phyloP scores from a whole-genome alignment of 1,140 invertebrate genomes.

The Microplitis demolitor region DNA sequence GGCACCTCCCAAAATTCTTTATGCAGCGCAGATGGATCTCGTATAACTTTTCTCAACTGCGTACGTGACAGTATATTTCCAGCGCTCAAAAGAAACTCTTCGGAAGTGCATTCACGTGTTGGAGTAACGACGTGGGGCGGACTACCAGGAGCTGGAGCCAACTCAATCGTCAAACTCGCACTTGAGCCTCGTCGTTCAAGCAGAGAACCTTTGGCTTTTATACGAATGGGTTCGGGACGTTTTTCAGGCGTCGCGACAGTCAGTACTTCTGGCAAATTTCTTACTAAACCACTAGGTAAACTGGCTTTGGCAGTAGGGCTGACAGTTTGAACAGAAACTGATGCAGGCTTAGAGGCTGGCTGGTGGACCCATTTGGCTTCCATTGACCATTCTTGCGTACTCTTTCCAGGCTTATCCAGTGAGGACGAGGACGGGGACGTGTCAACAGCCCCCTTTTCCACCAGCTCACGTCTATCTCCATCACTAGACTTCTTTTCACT shows the following conservation, averaged over 20 bases:
- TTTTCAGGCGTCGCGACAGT: conserved; percentile 45
- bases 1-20: conserved; percentile 94
- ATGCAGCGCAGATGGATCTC: conserved; percentile 69
- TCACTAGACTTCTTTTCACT: conserved; percentile 59
- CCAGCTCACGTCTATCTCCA: conserved; percentile 56
- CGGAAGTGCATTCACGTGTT: conserved; percentile 63
- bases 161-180: conserved; percentile 78
- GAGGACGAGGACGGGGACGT: conserved; percentile 16
- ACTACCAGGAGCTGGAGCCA: conserved; percentile 60
- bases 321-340: conserved; percentile 34
- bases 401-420: conserved; percentile 44
- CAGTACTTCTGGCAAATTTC: conserved; percentile 48
- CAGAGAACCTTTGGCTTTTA: conserved; percentile 67
- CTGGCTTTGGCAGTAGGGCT: neutral
- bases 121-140: conserved; percentile 60
- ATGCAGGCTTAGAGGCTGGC: conserved; percentile 52
- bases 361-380: conserved; percentile 59
- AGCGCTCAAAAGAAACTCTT: conserved; percentile 70
- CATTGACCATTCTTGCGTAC: conserved; percentile 37
- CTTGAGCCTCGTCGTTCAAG: conserved; percentile 83
- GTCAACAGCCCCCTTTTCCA: conserved; percentile 53
- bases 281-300: conserved; percentile 27
- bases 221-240: conserved; percentile 59
- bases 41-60: conserved; percentile 70
- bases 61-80: conserved; percentile 70